Conservation (phyloP, 2,797 vertebrate species). For the Rhinoraja longicauda region DNA sequence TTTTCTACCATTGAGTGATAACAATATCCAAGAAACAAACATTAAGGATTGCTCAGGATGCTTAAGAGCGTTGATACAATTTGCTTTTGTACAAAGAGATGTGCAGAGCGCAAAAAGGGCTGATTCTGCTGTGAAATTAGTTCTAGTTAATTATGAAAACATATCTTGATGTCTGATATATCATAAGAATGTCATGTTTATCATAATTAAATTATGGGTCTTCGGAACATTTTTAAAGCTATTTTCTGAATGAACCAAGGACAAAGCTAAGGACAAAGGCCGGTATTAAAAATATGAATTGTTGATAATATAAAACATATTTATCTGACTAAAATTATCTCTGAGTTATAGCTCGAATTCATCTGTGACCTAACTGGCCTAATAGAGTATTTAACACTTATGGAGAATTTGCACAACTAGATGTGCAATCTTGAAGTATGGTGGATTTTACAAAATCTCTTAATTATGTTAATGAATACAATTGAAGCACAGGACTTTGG, state of each 20-base stretch:
- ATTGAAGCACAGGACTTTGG: background rate
- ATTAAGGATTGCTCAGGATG: background rate
- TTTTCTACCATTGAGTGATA: background rate
- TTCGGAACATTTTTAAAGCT: background rate
- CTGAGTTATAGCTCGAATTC: background rate
- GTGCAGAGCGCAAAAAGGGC: background rate
- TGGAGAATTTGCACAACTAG: background rate
- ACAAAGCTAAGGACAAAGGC: background rate
- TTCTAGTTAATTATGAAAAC: background rate
- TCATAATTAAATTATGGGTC: background rate
- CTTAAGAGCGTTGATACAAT: background rate
- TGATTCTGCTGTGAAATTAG: background rate
- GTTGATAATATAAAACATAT: background rate
- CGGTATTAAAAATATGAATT: background rate
- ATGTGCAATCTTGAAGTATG: background rate
- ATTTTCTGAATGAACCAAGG: slow-evolving; percentile 5
- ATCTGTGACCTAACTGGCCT: background rate
- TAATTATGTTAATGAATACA: background rate
- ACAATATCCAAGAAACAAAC: background rate
- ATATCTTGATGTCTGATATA: too few species aligned
- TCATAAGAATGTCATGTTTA: background rate
- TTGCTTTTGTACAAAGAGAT: background rate
- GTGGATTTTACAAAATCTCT: background rate
- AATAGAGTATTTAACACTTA: background rate
- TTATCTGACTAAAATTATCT: background rate